Evolutionary conservation across 2,888 invertebrate species (phyloP).

Genomic region (Gandaritis pyraliata): DNA sequence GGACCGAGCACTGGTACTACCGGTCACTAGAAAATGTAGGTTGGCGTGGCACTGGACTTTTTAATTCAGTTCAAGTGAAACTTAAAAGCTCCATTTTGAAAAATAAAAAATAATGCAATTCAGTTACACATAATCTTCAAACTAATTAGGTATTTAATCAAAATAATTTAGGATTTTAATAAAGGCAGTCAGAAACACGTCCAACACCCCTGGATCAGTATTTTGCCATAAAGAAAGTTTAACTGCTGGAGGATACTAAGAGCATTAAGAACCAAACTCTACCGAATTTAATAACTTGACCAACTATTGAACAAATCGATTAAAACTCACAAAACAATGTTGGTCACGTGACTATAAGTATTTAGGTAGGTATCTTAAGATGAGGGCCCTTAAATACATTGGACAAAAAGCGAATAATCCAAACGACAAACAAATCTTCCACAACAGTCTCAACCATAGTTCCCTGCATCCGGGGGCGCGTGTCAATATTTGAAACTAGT

Average conservation of each 20-base stretch:
- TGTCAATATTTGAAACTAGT: constrained; percentile 63
- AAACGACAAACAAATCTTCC: constrained; percentile 35
- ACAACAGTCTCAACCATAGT: constrained; percentile 34
- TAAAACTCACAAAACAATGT: too few relatives aligned
- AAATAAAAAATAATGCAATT: too few relatives aligned
- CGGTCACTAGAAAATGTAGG: constrained; percentile 19
- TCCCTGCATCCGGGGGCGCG: constrained; percentile 46
- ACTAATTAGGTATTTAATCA: too few relatives aligned
- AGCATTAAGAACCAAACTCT: background rate
- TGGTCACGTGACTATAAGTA: background rate
- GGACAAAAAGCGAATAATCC: constrained; percentile 28
- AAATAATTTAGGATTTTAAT: too few relatives aligned
- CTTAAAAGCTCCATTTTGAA: background rate
- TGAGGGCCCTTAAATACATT: constrained; percentile 9
- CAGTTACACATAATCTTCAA: too few relatives aligned
- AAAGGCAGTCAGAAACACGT: too few relatives aligned
- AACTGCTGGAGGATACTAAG: background rate
- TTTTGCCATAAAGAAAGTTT: background rate
- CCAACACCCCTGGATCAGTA: background rate
- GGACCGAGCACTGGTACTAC: constrained; percentile 16
- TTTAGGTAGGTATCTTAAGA: too few relatives aligned
- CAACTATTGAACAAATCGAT: background rate
- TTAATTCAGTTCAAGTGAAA: background rate
- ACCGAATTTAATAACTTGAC: background rate
- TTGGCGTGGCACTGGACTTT: background rate